These are phyloP conservation scores for Andrena cerasifolii DNA, from an alignment of 1,140 invertebrate species.

Conservation along the genomic window DNA sequence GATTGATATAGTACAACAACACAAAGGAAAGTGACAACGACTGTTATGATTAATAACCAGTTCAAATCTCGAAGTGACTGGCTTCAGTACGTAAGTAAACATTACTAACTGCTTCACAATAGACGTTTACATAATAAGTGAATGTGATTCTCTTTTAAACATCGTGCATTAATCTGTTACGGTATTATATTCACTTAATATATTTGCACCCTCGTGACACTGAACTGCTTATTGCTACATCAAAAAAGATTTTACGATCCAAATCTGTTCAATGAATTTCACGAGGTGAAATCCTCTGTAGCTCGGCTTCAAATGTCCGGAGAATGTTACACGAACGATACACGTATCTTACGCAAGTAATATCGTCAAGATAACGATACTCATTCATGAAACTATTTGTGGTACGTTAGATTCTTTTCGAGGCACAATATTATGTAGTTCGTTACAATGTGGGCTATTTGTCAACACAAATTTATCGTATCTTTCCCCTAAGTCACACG, in stretches of 20 bases:
- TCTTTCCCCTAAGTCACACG: conserved; percentile 2
- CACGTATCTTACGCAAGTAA: conserved; percentile 1
- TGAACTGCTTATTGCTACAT: not conserved
- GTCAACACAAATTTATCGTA: conserved; percentile 12
- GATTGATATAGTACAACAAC: not conserved
- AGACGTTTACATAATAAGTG: not conserved
- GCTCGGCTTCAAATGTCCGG: not conserved
- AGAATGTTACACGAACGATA: conserved; percentile 1
- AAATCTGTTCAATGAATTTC: not conserved
- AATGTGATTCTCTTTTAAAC: conserved; percentile 9
- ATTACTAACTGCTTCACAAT: conserved; percentile 30
- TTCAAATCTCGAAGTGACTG: not conserved
- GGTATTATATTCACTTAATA: conserved; percentile 12
- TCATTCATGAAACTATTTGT: not conserved
- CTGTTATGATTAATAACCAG: not conserved
- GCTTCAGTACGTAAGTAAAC: not conserved
- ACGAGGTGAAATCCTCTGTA: not conserved
- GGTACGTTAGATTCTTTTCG: not conserved
- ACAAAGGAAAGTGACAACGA: not conserved
- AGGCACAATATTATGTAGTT: not conserved
- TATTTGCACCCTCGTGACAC: not conserved
- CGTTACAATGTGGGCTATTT: conserved; percentile 1
- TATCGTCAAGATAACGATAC: conserved; percentile 16
- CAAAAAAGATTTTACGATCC: not conserved
- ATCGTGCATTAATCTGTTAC: not conserved